Conservation (phyloP, 2,888 invertebrate species). For the Galeopsomyia nigrocyanea region DNA sequence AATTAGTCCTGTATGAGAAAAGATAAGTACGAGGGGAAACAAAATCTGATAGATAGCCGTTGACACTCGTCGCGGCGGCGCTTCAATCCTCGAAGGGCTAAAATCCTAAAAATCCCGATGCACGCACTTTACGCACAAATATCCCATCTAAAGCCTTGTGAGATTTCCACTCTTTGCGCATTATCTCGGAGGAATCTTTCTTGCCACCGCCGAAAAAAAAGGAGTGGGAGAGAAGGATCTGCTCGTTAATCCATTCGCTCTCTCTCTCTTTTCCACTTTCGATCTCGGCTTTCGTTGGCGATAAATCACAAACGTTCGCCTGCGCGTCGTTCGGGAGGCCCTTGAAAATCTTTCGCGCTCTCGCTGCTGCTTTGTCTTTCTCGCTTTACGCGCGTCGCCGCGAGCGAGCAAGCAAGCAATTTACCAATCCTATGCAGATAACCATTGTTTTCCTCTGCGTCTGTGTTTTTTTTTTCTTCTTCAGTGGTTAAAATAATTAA, state of each 20-base stretch:
- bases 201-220: slow-evolving; percentile 3
- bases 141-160: slow-evolving; percentile 23
- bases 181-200: slow-evolving; percentile 38
- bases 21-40: too few relatives aligned
- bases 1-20: too few relatives aligned
- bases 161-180: slow-evolving; percentile 16
- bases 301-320: slow-evolving; percentile 42
- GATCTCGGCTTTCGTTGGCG: slow-evolving; percentile 43
- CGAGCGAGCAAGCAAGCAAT: slow-evolving; percentile 51
- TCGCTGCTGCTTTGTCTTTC: slow-evolving; percentile 33
- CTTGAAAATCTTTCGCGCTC: slow-evolving; percentile 27
- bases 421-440: not conserved
- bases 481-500: too few relatives aligned
- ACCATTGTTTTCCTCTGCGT: not conserved
- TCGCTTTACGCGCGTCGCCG: slow-evolving; percentile 55
- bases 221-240: slow-evolving; percentile 7
- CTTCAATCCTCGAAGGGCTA: slow-evolving; percentile 47
- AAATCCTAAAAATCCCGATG: slow-evolving; percentile 41
- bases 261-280: slow-evolving; percentile 26
- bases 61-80: too few relatives aligned
- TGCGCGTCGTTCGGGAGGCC: slow-evolving; percentile 10
- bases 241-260: slow-evolving; percentile 42
- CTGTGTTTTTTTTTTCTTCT: not conserved
- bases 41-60: too few relatives aligned
- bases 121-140: slow-evolving; percentile 31